These are phyloP conservation scores for Uria aalge DNA, from an alignment of 2,113 vertebrate species.

Conservation along the genomic window DNA sequence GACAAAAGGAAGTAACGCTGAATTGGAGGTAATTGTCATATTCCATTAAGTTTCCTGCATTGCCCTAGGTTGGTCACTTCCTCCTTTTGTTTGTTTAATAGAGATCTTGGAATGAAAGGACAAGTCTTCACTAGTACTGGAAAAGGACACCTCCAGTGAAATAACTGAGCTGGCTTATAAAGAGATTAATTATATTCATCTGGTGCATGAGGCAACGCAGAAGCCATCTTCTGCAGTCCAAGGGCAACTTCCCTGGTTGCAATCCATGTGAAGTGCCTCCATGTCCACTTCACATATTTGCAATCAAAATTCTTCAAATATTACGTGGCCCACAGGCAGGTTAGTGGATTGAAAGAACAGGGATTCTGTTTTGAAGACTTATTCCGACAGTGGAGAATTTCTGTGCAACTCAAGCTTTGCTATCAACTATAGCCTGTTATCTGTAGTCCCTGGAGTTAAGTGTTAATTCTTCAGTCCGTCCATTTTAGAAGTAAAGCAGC, in stretches of 20 bases:
- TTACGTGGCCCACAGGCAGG: accelerated
- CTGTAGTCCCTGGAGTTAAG: not conserved
- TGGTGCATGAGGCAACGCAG: not conserved
- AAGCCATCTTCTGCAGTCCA: not conserved
- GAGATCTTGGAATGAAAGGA: not conserved
- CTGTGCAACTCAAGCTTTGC: not conserved
- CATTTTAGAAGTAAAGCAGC: not conserved
- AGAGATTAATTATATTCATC: not conserved
- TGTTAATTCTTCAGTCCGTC: not conserved
- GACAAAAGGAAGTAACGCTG: conserved; percentile 1
- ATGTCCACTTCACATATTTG: not conserved
- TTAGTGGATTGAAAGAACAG: not conserved
- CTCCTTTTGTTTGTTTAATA: conserved; percentile 21
- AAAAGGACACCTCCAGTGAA: not conserved
- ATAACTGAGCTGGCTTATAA: not conserved
- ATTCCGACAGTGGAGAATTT: not conserved
- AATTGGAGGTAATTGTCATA: conserved; percentile 13
- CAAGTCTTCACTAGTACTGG: not conserved
- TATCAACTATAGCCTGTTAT: not conserved
- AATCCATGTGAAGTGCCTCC: not conserved
- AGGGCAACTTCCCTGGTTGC: not conserved
- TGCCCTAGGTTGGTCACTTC: conserved; percentile 9
- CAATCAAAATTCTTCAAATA: not conserved
- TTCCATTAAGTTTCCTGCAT: not conserved
- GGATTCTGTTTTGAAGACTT: not conserved